phyloP scores from a whole-genome alignment of 2,888 invertebrate genomes.

The Harpalus rubripes region DNA sequence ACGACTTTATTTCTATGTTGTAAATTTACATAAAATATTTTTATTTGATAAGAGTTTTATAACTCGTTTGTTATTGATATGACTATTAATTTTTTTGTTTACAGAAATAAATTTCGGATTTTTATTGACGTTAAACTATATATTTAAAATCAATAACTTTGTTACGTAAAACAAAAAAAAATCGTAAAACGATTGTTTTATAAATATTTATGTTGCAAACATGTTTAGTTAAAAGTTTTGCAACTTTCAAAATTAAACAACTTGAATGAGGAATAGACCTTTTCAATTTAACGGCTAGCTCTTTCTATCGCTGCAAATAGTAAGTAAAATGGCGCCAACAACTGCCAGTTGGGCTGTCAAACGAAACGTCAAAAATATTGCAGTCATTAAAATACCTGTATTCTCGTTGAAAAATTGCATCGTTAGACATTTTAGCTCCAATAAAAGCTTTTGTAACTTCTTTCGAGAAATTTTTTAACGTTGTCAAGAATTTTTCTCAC shows the following conservation, averaged over 20 bases:
- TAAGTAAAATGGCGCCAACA: no score
- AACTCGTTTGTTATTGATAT: conserved; percentile 41
- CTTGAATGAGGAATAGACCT: no score
- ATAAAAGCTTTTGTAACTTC: no score
- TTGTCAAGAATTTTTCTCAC: no score
- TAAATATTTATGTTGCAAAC: conserved; percentile 35
- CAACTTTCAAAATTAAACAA: not conserved
- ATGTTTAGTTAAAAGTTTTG: conserved; percentile 6
- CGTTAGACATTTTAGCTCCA: no score
- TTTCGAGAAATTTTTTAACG: no score
- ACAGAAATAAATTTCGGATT: conserved; percentile 25
- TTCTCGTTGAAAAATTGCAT: no score
- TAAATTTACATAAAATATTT: conserved; percentile 48
- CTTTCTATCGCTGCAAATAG: no score
- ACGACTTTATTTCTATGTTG: conserved; percentile 12
- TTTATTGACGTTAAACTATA: conserved; percentile 33
- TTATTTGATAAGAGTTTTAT: conserved; percentile 42
- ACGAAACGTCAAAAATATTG: no score
- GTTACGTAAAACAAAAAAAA: conserved; percentile 51
- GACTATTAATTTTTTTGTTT: conserved; percentile 49
- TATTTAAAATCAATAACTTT: conserved; percentile 42
- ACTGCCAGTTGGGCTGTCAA: no score
- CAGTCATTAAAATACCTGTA: no score
- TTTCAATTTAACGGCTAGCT: no score
- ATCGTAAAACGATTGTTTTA: conserved; percentile 41